A percentile compares a stretch with the other conserved stretches of the same genome.
Conservation (phyloP, 2,797 vertebrate species). For the Brachymystax lenok region DNA sequence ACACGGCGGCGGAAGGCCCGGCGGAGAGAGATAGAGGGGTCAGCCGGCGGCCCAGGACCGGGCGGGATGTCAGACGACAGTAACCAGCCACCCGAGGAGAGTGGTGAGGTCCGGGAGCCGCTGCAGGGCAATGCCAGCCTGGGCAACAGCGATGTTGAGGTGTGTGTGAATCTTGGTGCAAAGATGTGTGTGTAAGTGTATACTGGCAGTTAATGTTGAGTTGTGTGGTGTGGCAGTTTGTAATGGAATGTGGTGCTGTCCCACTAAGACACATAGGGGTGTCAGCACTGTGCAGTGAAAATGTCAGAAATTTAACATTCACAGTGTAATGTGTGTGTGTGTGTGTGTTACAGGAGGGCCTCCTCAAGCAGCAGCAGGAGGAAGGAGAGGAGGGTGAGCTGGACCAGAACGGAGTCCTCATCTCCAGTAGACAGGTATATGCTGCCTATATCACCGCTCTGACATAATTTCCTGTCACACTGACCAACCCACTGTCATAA, state of each 20-base stretch:
- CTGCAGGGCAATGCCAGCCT: constrained; percentile 64
- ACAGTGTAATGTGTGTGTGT: neutral
- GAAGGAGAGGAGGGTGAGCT: constrained; percentile 83
- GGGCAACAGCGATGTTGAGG: constrained; percentile 85
- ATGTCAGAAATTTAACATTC: neutral
- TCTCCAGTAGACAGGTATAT: constrained; percentile 81
- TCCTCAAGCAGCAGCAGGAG: constrained; percentile 83
- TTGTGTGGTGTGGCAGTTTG: neutral
- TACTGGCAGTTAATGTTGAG: neutral
- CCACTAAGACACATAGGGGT: neutral
- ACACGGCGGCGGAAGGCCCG: constrained; percentile 91
- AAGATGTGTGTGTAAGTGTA: neutral
- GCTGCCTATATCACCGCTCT: no score
- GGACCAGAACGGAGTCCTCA: constrained; percentile 80
- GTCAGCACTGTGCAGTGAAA: neutral
- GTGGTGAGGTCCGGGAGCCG: constrained; percentile 72
- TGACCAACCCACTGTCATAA: neutral
- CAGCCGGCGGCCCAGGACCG: constrained; percentile 52
- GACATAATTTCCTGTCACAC: neutral
- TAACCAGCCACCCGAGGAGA: constrained; percentile 79
- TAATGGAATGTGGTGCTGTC: neutral
- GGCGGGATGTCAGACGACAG: constrained; percentile 72
- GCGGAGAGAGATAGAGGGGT: constrained; percentile 87
- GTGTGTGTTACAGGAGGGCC: constrained; percentile 67
- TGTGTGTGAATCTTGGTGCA: constrained; percentile 63